A percentile compares a stretch with the other conserved stretches of the same genome.
Conservation (phyloP, 2,113 vertebrate genomes). For the Tupaia tana region DNA sequence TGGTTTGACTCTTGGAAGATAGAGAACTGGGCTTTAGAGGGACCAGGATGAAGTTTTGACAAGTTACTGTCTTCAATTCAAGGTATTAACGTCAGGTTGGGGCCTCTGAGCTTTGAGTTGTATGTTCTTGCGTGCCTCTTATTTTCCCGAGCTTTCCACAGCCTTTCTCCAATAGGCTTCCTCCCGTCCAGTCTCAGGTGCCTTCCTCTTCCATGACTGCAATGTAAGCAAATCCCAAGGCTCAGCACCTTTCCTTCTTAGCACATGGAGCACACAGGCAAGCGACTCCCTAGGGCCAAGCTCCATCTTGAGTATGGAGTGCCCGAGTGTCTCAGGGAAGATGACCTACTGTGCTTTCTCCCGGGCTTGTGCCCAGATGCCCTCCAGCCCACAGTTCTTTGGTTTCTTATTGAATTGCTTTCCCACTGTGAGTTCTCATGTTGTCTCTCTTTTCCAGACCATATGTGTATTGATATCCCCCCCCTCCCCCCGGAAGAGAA, state of each 20-base stretch:
- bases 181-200: neutral
- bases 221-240: neutral
- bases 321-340: neutral
- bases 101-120: neutral
- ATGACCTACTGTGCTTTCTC: neutral
- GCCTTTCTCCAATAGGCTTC: neutral
- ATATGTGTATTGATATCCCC: neutral
- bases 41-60: neutral
- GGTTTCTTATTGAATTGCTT: neutral
- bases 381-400: neutral
- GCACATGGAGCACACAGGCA: too few species aligned
- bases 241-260: neutral
- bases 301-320: too few species aligned
- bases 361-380: neutral
- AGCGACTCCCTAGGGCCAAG: neutral
- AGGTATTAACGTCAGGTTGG: neutral
- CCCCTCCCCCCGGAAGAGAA: neutral
- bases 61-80: neutral
- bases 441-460: neutral
- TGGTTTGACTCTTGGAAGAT: neutral
- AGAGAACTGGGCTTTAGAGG: conserved; percentile 1
- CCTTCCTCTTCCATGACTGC: neutral
- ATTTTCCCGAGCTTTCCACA: neutral
- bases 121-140: neutral
- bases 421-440: neutral